Conservation (phyloP, 2,113 vertebrate genomes). For the Oenanthe melanoleuca region DNA sequence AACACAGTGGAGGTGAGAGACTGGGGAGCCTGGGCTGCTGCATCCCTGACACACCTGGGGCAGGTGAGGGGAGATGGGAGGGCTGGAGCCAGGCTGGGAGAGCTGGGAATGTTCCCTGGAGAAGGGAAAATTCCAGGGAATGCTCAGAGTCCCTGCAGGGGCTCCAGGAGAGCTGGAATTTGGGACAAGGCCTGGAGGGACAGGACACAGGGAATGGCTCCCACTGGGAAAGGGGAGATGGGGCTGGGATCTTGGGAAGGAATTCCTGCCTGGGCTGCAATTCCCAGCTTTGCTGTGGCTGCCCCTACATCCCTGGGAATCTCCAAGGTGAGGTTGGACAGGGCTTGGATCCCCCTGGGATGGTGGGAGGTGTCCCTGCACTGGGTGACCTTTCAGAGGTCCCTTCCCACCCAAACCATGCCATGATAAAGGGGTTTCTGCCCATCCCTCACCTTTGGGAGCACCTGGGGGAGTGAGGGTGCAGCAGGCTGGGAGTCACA, state of each 20-base stretch:
- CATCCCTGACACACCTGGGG: fast-evolving
- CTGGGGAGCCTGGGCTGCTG: neutral
- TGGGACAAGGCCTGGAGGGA: neutral
- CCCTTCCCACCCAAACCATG: neutral
- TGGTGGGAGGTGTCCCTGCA: neutral
- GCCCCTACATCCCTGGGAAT: neutral
- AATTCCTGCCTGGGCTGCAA: too few species aligned
- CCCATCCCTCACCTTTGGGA: neutral
- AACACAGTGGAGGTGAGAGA: conserved; percentile 86
- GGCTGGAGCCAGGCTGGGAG: neutral
- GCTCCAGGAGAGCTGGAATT: neutral
- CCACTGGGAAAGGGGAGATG: neutral
- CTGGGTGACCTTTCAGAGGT: fast-evolving
- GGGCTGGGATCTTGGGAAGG: neutral
- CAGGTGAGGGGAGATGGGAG: fast-evolving
- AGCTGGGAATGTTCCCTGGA: neutral
- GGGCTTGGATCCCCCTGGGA: fast-evolving
- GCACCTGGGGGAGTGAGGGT: fast-evolving
- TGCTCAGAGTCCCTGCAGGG: fast-evolving
- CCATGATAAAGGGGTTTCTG: neutral
- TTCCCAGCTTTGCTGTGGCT: neutral
- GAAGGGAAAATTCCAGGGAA: neutral
- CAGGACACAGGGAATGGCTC: neutral
- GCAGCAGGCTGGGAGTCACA: neutral
- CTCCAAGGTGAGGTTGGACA: fast-evolving